Evolutionary conservation across 2,888 invertebrate genomes (phyloP).

Genomic region (Mimachlamys varia): DNA sequence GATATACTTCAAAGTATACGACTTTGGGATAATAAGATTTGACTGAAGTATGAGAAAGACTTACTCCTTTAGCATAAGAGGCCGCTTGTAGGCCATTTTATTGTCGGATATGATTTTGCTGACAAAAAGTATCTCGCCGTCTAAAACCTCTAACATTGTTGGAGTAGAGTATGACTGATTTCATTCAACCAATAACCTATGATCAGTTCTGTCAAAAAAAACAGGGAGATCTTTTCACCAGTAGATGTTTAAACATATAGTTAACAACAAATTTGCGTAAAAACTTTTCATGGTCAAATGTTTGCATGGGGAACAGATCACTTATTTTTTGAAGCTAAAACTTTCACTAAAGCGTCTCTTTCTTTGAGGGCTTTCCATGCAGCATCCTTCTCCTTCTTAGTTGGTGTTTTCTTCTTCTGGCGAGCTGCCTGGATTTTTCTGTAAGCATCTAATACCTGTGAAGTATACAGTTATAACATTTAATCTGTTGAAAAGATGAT

Average conservation of each 20-base stretch:
- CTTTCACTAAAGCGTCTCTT: constrained; percentile 79
- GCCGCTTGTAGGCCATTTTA: too few relatives aligned
- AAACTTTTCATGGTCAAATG: too few relatives aligned
- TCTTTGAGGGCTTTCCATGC: constrained; percentile 89
- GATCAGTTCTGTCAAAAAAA: background rate
- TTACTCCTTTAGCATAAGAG: too few relatives aligned
- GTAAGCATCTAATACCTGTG: constrained; percentile 90
- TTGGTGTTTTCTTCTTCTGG: constrained; percentile 90
- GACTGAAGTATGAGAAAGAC: too few relatives aligned
- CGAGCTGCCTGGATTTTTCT: constrained; percentile 91
- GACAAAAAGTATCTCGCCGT: too few relatives aligned
- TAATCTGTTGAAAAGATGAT: background rate
- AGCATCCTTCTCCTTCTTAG: constrained; percentile 91
- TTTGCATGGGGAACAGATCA: background rate
- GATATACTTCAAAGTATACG: too few relatives aligned
- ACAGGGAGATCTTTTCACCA: background rate
- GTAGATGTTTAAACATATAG: background rate
- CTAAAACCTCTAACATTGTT: too few relatives aligned
- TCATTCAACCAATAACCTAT: background rate
- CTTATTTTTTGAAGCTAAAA: constrained; percentile 64
- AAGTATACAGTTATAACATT: constrained; percentile 50
- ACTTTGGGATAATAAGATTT: too few relatives aligned
- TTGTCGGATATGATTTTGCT: too few relatives aligned
- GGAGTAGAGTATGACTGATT: background rate
- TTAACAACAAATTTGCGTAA: background rate